A percentile compares a stretch with the other conserved stretches of the same genome.
phyloP scores from a whole-genome alignment of 1,140 invertebrate genomes.

The Grapholita molesta region DNA sequence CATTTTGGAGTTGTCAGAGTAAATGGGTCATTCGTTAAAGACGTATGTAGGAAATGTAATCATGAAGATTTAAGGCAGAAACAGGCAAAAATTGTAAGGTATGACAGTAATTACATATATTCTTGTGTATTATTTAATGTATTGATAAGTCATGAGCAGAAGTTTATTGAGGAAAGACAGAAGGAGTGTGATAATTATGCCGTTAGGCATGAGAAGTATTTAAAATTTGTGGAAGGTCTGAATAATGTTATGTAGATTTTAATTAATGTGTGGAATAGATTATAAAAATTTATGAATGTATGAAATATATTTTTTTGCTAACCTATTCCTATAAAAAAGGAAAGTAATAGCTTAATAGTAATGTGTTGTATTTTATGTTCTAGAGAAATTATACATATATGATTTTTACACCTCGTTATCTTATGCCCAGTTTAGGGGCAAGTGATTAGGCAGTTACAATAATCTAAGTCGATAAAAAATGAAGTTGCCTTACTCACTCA shows the following conservation, averaged over 20 bases:
- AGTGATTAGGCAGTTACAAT: too few relatives aligned
- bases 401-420: too few relatives aligned
- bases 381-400: too few relatives aligned
- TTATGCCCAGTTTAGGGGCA: too few relatives aligned
- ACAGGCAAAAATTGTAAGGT: conserved; percentile 62
- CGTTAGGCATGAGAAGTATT: conserved; percentile 68
- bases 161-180: conserved; percentile 55
- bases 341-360: too few relatives aligned
- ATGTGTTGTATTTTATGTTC: too few relatives aligned
- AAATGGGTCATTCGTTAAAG: conserved; percentile 52
- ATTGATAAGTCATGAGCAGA: conserved; percentile 60
- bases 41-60: conserved; percentile 50
- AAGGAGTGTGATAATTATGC: conserved; percentile 61
- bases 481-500: too few relatives aligned
- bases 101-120: conserved; percentile 62
- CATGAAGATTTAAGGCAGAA: conserved; percentile 50
- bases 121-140: conserved; percentile 62
- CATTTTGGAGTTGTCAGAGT: conserved; percentile 53
- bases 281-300: neutral
- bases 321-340: too few relatives aligned
- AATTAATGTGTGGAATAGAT: neutral
- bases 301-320: neutral
- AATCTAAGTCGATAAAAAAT: too few relatives aligned
- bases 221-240: conserved; percentile 65
- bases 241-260: conserved; percentile 50